Conservation (phyloP, 2,113 vertebrate species). For the Etheostoma spectabile region DNA sequence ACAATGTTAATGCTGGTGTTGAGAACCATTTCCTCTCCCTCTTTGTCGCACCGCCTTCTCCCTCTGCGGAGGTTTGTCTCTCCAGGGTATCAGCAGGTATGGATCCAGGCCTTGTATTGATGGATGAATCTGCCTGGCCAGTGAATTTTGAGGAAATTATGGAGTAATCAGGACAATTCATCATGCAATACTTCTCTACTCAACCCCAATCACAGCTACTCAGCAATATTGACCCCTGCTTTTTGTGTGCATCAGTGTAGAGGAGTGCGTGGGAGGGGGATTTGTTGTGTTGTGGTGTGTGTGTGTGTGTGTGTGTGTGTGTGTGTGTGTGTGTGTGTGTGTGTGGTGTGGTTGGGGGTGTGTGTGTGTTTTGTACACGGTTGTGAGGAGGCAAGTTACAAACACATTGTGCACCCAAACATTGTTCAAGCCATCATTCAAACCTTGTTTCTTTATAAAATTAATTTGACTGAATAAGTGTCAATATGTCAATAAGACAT, state of each 20-base stretch:
- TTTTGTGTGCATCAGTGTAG: slow-evolving; percentile 38
- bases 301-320: background rate
- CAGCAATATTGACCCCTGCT: slow-evolving; percentile 73
- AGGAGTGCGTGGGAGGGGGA: background rate
- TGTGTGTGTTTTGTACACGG: background rate
- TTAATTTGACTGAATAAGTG: background rate
- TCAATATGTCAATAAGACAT: background rate
- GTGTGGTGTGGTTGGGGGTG: slow-evolving; percentile 9
- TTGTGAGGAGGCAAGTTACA: slow-evolving; percentile 1
- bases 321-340: background rate
- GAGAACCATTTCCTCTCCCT: slow-evolving; percentile 5
- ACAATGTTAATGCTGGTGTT: slow-evolving; percentile 13
- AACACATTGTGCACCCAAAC: background rate
- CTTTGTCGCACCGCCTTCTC: background rate
- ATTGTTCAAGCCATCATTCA: slow-evolving; percentile 7
- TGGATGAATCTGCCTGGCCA: slow-evolving; percentile 55
- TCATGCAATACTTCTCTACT: slow-evolving; percentile 62
- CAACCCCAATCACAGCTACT: slow-evolving; percentile 67
- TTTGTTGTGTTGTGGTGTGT: slow-evolving; percentile 1
- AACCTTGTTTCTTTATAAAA: background rate
- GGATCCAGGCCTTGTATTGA: slow-evolving; percentile 63
- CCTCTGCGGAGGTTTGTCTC: background rate
- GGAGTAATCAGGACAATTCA: slow-evolving; percentile 75
- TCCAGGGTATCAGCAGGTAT: slow-evolving; percentile 54
- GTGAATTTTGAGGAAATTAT: slow-evolving; percentile 76